phyloP scores from a whole-genome alignment of 2,113 vertebrate species.

The Egretta garzetta region DNA sequence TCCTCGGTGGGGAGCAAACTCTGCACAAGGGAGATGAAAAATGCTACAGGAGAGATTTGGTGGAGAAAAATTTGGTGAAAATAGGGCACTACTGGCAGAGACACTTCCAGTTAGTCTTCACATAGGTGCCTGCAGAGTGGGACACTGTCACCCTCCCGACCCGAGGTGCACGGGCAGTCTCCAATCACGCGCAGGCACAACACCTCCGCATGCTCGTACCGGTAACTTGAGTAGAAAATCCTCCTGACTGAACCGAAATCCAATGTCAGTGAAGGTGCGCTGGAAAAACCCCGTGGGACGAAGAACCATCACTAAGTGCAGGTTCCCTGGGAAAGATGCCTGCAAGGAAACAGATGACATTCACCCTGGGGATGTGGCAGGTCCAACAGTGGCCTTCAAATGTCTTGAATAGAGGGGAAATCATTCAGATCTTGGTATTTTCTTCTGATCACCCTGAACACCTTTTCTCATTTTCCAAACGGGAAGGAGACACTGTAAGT shows the following conservation, averaged over 20 bases:
- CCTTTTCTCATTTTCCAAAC: neutral
- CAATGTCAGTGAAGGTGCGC: constrained; percentile 93
- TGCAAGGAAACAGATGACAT: constrained; percentile 18
- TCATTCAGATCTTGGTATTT: accelerated
- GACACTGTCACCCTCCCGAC: neutral
- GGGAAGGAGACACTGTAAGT: neutral
- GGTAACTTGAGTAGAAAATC: constrained; percentile 97
- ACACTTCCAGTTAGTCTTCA: neutral
- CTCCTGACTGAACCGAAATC: constrained; percentile 95
- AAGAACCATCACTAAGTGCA: constrained; percentile 94
- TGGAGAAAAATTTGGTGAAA: neutral
- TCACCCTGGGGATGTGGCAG: neutral
- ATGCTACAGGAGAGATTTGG: neutral
- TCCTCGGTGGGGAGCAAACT: neutral
- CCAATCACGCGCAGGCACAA: accelerated
- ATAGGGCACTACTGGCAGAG: neutral
- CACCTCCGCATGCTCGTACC: constrained; percentile 68
- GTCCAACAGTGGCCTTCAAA: neutral
- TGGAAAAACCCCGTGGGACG: constrained; percentile 96
- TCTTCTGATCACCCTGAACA: neutral
- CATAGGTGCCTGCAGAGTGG: neutral
- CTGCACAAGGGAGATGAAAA: neutral
- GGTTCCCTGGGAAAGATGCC: constrained; percentile 93
- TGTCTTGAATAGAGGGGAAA: neutral
- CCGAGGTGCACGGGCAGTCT: accelerated